Base-by-base conservation (phyloP, 2,113 vertebrate species). In the Sprattus sprattus region DNA sequence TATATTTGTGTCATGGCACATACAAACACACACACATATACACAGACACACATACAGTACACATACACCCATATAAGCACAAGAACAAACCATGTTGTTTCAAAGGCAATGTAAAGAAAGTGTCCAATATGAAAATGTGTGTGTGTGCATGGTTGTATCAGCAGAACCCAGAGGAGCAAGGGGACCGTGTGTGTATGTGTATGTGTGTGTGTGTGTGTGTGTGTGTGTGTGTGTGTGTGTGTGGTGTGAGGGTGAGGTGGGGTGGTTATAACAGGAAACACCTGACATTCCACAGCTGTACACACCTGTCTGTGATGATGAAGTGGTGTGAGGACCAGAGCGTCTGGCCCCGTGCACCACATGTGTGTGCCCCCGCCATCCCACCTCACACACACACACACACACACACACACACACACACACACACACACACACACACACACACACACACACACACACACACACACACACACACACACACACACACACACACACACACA, bases 1-100 rank as follows among this genome's bases (percentile, higher is more conserved):
- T 82, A 80, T 84, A 81, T 67, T 84, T 50, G 44, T 54, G 57
- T 83, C 84, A 82, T 82, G 60, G 45, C 84, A 49, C 82, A 84
- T 28, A 10, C 13, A 18, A 2, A 15, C 64, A 71, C 7, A 71
- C 9, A 71, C 25, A 71, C 13, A 18, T 2, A 15, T 25, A 71
- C 7, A 71, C 9, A 71, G 3, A 16, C 15, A 15, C 64, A 71
- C 7, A 71, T 2, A 71, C 25, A 71, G n/a, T 25, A 71, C 64
- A 71, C 22, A n/a, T 1, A n/a, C 10, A 7, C 10, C 28, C 5
- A 60, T n/a, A 60, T 8, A 22, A 71, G n/a, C 32, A 9, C 25
- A 9, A 32, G 28, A 71, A 39, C 39, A 39, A 39, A 39, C 39
- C 39, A 39, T 39, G 39, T 28, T 32, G n/a, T 28, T 71, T 32